These are phyloP conservation scores for Oreocharis arfaki DNA, from an alignment of 2,113 vertebrate genomes.

Conservation along the genomic window DNA sequence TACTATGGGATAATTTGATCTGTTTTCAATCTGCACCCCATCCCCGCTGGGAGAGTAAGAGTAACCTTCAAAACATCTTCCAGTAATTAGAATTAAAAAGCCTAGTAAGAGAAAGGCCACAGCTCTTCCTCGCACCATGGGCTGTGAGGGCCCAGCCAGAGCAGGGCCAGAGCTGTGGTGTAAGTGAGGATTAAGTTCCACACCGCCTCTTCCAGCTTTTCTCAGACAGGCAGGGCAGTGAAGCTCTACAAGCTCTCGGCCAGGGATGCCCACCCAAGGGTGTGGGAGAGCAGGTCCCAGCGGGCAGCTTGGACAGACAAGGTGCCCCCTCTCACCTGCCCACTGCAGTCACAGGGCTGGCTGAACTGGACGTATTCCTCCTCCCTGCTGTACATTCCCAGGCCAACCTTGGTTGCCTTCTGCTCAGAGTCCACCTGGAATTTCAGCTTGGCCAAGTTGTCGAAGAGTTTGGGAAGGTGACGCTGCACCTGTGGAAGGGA, in stretches of 20 bases:
- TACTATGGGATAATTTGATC: neutral
- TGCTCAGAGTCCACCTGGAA: slow-evolving; percentile 79
- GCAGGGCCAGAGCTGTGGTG: neutral
- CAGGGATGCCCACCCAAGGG: neutral
- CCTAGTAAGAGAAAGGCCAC: neutral
- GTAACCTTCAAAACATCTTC: accelerated
- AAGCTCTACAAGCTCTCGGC: accelerated
- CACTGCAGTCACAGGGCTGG: slow-evolving; percentile 85
- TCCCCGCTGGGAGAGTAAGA: neutral
- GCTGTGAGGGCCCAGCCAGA: neutral
- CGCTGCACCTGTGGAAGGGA: slow-evolving; percentile 80
- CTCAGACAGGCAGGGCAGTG: neutral
- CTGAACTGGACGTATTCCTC: slow-evolving; percentile 89
- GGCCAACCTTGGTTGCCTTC: slow-evolving; percentile 70
- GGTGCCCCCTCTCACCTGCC: slow-evolving; percentile 77
- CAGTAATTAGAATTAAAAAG: neutral
- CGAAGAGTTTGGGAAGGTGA: slow-evolving; percentile 94
- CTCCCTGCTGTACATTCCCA: slow-evolving; percentile 96
- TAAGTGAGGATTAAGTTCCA: neutral
- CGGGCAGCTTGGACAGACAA: neutral
- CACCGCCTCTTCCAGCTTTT: neutral
- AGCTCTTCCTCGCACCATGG: neutral
- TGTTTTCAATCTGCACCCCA: neutral
- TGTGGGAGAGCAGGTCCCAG: neutral
- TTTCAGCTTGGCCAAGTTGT: slow-evolving; percentile 86